phyloP scores from a whole-genome alignment of 2,888 invertebrate genomes.

The Amaurobius ferox region DNA sequence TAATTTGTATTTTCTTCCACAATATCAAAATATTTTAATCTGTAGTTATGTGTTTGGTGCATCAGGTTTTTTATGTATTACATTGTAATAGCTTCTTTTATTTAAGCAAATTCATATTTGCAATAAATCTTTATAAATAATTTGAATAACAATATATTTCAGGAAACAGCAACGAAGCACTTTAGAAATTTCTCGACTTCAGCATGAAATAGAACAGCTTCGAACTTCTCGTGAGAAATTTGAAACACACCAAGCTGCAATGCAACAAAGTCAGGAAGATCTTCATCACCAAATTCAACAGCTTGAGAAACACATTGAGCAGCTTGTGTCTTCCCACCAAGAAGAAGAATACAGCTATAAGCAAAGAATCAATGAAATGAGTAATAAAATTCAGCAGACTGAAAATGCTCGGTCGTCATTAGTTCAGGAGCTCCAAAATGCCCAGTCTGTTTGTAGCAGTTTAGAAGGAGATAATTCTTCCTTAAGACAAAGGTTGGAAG shows the following conservation, averaged over 20 bases:
- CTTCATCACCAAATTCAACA: conserved; percentile 82
- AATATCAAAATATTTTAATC: no score
- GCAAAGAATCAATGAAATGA: conserved; percentile 79
- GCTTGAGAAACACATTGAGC: conserved; percentile 82
- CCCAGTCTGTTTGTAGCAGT: conserved; percentile 63
- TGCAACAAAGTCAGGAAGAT: conserved; percentile 79
- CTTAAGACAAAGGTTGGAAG: conserved; percentile 78
- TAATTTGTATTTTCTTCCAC: no score
- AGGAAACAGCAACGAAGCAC: conserved; percentile 52
- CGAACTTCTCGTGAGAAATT: conserved; percentile 69
- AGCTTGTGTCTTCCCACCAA: conserved; percentile 66
- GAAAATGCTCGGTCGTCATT: conserved; percentile 58
- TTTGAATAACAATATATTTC: no score
- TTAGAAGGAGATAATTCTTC: conserved; percentile 69
- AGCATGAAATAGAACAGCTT: conserved; percentile 71
- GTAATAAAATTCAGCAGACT: conserved; percentile 78
- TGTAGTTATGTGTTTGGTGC: no score
- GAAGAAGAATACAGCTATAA: conserved; percentile 74
- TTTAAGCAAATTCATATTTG: no score
- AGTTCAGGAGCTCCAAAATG: conserved; percentile 73
- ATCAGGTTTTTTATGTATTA: no score
- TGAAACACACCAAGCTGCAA: conserved; percentile 59
- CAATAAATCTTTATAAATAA: no score
- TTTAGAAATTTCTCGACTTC: conserved; percentile 57
- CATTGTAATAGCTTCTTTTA: no score